Conservation (phyloP, 2,797 vertebrate genomes). For the Microctenopoma steveboyesi region DNA sequence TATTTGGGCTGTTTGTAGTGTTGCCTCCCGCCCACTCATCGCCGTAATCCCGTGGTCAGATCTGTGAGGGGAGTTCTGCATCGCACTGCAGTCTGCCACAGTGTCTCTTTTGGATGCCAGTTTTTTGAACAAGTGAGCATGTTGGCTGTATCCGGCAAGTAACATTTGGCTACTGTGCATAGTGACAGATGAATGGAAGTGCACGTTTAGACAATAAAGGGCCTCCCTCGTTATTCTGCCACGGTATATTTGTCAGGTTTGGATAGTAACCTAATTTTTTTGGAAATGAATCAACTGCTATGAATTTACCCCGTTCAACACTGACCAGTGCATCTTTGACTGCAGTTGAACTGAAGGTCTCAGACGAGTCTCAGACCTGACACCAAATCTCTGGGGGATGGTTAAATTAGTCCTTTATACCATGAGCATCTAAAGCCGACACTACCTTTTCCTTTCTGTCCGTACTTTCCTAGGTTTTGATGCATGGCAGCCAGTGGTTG, state of each 20-base stretch:
- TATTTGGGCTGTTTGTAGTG: not conserved
- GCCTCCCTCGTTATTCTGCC: not conserved
- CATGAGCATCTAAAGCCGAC: not conserved
- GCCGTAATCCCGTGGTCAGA: not conserved
- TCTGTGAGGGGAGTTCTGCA: not conserved
- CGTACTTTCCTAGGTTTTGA: slow-evolving; percentile 4
- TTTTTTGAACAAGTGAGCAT: not conserved
- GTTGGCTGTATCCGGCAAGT: not conserved
- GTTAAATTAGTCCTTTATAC: not conserved
- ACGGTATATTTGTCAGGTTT: not conserved
- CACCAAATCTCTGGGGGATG: not conserved
- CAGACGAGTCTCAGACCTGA: not conserved
- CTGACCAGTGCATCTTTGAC: not conserved
- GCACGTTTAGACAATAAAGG: not conserved
- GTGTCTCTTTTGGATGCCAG: not conserved
- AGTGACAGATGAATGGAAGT: not conserved
- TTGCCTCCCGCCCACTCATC: not conserved
- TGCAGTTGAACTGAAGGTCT: not conserved
- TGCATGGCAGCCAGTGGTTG: not conserved
- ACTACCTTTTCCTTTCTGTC: not conserved
- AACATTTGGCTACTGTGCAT: not conserved
- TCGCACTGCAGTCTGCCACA: not conserved
- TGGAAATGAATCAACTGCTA: not conserved
- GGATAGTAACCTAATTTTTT: too few relatives aligned
- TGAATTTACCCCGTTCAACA: too few relatives aligned